phyloP scores from a whole-genome alignment of 2,888 invertebrate genomes.

The Torymus aiolomorphi region DNA sequence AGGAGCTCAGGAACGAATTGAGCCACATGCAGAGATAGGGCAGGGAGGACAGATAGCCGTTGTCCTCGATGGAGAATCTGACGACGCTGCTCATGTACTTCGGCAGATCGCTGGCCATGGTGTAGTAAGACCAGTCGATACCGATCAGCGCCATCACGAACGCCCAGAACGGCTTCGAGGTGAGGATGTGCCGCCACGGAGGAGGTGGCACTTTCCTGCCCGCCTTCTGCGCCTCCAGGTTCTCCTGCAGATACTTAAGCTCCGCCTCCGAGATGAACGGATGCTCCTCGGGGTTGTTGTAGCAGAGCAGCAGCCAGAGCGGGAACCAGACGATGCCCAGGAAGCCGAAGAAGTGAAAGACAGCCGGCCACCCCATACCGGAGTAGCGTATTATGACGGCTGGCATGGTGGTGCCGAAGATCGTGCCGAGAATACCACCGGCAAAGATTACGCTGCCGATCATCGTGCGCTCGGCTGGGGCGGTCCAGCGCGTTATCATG shows the following conservation, averaged over 20 bases:
- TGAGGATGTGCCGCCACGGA: conserved; percentile 55
- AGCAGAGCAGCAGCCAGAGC: conserved; percentile 77
- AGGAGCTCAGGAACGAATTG: conserved; percentile 30
- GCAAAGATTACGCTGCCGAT: conserved; percentile 45
- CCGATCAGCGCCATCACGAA: conserved; percentile 78
- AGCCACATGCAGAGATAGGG: conserved; percentile 68
- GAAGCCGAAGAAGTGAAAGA: conserved; percentile 87
- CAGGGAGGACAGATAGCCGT: conserved; percentile 69
- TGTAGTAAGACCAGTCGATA: conserved; percentile 58
- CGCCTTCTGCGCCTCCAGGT: conserved; percentile 53
- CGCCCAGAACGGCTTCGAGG: conserved; percentile 83
- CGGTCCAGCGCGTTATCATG: conserved; percentile 86
- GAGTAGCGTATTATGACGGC: conserved; percentile 79
- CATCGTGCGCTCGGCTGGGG: conserved; percentile 77
- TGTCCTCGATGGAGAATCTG: conserved; percentile 70
- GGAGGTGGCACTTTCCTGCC: conserved; percentile 55
- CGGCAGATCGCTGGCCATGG: conserved; percentile 63
- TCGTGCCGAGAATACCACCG: conserved; percentile 55
- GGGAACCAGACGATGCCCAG: conserved; percentile 84
- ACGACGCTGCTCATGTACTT: conserved; percentile 68
- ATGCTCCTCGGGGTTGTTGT: conserved; percentile 66
- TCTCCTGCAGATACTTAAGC: conserved; percentile 62
- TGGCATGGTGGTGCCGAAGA: conserved; percentile 81
- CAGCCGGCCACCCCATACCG: conserved; percentile 83
- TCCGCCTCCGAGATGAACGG: conserved; percentile 67